A percentile compares a stretch with the other conserved stretches of the same genome.
Conservation (phyloP, 2,888 invertebrate genomes). For the Alviniconcha strummeri region DNA sequence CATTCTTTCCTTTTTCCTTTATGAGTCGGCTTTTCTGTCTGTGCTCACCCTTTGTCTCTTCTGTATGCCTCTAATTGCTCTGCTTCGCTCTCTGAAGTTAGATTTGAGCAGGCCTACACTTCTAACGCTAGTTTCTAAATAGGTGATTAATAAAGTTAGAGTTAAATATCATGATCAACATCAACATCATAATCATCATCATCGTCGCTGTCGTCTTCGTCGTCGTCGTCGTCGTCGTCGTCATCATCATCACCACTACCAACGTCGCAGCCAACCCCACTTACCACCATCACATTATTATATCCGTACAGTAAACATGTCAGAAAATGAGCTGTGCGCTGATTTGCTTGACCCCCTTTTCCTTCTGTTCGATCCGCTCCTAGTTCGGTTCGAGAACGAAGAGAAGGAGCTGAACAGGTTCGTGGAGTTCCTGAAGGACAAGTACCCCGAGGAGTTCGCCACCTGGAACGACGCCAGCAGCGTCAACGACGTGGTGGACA, state of each 20-base stretch:
- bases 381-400: constrained; percentile 59
- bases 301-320: background rate
- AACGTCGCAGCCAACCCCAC: background rate
- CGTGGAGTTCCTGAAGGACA: constrained; percentile 45
- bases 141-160: too few species aligned
- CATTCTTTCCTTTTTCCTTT: too few species aligned
- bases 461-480: constrained; percentile 42
- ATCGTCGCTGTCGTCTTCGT: background rate
- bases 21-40: too few species aligned
- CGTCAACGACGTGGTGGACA: constrained; percentile 46
- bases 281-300: too few species aligned
- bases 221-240: background rate
- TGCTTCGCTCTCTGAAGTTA: too few species aligned
- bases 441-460: constrained; percentile 48
- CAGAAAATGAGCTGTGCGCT: background rate
- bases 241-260: background rate
- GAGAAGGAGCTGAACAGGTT: constrained; percentile 54
- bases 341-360: too few species aligned
- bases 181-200: background rate
- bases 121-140: too few species aligned
- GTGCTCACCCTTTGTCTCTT: too few species aligned
- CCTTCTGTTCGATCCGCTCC: too few species aligned
- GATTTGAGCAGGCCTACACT: too few species aligned
- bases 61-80: too few species aligned
- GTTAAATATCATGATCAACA: background rate